These are phyloP conservation scores for Parazoanthus darwini DNA, from an alignment of 92 coral and sea anemone genomes.

Conservation along the genomic window DNA sequence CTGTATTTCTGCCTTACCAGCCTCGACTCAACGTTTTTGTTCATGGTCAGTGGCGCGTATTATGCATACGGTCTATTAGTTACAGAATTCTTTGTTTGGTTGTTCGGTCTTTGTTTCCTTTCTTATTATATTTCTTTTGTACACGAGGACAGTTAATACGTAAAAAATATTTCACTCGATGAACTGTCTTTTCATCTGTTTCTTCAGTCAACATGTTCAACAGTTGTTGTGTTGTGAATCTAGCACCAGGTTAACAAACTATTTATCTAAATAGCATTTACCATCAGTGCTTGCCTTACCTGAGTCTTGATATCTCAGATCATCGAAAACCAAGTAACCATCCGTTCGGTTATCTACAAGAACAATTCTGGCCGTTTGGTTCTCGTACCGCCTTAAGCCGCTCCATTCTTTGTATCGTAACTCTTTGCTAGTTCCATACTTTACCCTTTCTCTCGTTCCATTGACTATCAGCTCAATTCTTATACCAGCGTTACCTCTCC, in stretches of 20 bases:
- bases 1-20: too few relatives aligned
- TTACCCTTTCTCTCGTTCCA: conserved; percentile 20
- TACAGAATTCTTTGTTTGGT: too few relatives aligned
- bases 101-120: too few relatives aligned
- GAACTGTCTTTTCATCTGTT: neutral
- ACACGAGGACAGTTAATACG: too few relatives aligned
- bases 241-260: neutral
- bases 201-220: neutral
- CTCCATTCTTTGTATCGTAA: conserved; percentile 5
- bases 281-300: neutral
- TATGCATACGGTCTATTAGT: too few relatives aligned
- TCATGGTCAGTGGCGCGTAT: too few relatives aligned
- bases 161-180: too few relatives aligned
- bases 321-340: conserved; percentile 54
- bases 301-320: conserved; percentile 22
- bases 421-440: neutral
- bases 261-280: neutral
- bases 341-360: conserved; percentile 50
- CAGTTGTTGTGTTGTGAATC: too few relatives aligned
- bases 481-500: conserved; percentile 35
- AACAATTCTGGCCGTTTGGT: conserved; percentile 45
- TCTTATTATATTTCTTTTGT: too few relatives aligned
- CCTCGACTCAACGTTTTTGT: too few relatives aligned
- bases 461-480: conserved; percentile 45
- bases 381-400: neutral